Evolutionary conservation across 2,888 invertebrate species (phyloP).

Genomic region (Tanypteryx hageni): DNA sequence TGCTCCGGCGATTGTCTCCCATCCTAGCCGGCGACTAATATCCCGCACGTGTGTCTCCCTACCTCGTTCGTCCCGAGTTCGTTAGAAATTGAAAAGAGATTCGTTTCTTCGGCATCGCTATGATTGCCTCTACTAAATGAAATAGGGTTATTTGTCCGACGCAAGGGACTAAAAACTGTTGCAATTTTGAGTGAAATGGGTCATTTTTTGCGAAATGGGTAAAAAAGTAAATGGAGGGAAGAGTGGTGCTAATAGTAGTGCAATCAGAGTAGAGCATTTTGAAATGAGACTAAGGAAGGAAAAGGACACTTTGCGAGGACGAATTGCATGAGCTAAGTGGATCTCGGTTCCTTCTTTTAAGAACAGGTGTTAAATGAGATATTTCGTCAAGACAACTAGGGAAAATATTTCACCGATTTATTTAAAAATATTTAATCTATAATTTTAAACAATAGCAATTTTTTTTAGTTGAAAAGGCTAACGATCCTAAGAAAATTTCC

Average conservation of each 20-base stretch:
- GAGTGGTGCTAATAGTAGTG: not conserved
- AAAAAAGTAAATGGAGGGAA: not conserved
- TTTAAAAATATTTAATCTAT: not conserved
- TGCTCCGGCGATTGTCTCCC: constrained; percentile 49
- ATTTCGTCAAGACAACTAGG: not conserved
- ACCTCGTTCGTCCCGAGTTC: not conserved
- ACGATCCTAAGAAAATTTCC: not conserved
- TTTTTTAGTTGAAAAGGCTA: not conserved
- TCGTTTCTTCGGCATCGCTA: not conserved
- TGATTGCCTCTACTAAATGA: not conserved
- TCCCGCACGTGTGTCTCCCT: not conserved
- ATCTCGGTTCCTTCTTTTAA: not conserved
- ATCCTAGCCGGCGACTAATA: not conserved
- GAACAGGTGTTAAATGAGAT: too few species aligned
- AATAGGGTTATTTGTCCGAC: not conserved
- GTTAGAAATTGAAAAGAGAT: too few species aligned
- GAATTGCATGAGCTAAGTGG: not conserved
- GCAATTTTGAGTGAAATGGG: too few species aligned
- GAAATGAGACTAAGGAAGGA: not conserved
- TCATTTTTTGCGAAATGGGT: not conserved
- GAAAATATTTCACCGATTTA: not conserved
- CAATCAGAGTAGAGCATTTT: not conserved
- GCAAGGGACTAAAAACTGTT: not conserved
- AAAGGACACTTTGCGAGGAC: not conserved
- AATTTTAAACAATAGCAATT: not conserved